Evolutionary conservation across 1,140 invertebrate species (phyloP), one percentile per base, ranked within the genome.

Genomic region (Dermatophagoides farinae): DNA sequence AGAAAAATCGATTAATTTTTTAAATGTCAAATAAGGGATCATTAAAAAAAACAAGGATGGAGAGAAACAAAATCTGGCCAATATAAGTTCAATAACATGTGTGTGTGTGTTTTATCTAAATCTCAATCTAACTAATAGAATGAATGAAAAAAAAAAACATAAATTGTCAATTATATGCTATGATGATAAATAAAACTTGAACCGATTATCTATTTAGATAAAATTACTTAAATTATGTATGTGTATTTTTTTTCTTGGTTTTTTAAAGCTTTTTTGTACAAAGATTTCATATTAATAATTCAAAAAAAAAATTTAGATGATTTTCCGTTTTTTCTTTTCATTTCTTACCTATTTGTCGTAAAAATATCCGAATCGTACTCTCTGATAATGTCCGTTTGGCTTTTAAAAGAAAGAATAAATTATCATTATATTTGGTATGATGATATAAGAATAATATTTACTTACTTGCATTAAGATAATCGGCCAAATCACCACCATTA

Each of bases 401-500:
- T 44, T 6, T 18, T 23, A 65, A 31, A 43, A 58, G 6, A 59
- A 52, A 38, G 12, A 57, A 59, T 31, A 51, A 18, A 62, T 44
- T 23, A 51, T 47, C 38, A 49, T 41, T n/a, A 46, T 50, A 31
- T 18, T 49, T 55, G 18, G 39, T 20, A 38, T 10, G 14, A 37
- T 18, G 60, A 55, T 41, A 22, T 8, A n/a, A 40, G 31, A 55
- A 40, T 40, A 1, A 55, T 1, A 39, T 20, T 38, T 12, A 11
- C 22, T 14, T 46, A 58, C n/a, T 41, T 14, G 37, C 16, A 58
- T 58, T 58, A 38, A 58, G 77, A 77, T 97, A 98, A 77, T 99
- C 95, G 31, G 91, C 91, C 69, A 99, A 76, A 75, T 98, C 93
- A 12, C 93, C 93, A 50, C 92, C 92, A 80, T 98, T 98, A 75